Evolutionary conservation across 2,888 invertebrate species (phyloP), one percentile per base, ranked within the genome.

Genomic region (Tetheella fluctuosa): DNA sequence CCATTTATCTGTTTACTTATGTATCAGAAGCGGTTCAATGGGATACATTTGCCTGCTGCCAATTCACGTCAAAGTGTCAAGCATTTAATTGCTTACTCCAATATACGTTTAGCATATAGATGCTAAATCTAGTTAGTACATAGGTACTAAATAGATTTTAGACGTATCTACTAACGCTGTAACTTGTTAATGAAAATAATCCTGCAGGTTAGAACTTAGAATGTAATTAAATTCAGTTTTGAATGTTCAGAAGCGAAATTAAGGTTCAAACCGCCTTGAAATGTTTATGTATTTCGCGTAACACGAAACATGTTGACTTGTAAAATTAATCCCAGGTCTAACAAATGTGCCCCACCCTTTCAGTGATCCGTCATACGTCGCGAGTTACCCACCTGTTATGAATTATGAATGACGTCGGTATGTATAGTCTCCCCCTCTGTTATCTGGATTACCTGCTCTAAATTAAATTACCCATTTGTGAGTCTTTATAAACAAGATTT

Each of bases 351-450:
- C 62, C 42, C 60, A 53, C 64, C 59, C 55, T 59, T 76, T 68
- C 59, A 66, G 64, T 70, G 64, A 68, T 68, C 65, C 66, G 65
- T 60, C 61, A 60, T 64, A 67, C 57, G 64, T 63, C 62, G 66
- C 66, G 55, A 37, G 55, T 20, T 34, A 55, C 23, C 74, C 71
- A 81, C 81, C 77, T 79, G 77, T 77, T 77, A 73, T 82, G 79
- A 83, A 82, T 83, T 80, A 81, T 78, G 70, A 79, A 74, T 75
- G 64, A 73, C 74, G 68, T 64, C 63, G 62, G 65, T 68, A 67
- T 63, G 64, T 67, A 70, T 74, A 68, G 23, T 37, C 55, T 54
- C 54, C 58, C 34, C 60, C 55, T 62, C 60, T 60, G 58, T 64
- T 69, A 64, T 59, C 64, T 23, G 71, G 71, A 74, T 79, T 75